A percentile compares a stretch with the other conserved stretches of the same genome.
Evolutionary conservation across 1,140 invertebrate species (phyloP).

Genomic region (Drosophila subobscura): DNA sequence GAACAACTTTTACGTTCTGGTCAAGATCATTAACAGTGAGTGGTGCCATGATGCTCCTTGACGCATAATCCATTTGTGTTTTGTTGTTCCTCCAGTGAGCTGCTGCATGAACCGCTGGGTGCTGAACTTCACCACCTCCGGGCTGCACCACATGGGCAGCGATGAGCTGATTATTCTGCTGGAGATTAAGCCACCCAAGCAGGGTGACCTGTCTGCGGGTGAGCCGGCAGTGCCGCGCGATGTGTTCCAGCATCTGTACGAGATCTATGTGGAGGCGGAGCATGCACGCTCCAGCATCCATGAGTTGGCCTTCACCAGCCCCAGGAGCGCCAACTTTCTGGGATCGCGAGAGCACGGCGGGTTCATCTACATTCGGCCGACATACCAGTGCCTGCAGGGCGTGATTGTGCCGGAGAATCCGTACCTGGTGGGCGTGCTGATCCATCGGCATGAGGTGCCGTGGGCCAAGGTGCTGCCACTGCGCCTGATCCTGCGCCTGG

Average conservation of each 20-base stretch:
- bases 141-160: constrained; percentile 92
- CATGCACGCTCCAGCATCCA: constrained; percentile 88
- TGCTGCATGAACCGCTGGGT: constrained; percentile 92
- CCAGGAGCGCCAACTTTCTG: constrained; percentile 87
- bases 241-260: constrained; percentile 90
- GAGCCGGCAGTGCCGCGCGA: constrained; percentile 90
- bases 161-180: constrained; percentile 93
- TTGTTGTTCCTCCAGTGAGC: constrained; percentile 86
- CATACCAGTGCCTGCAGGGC: constrained; percentile 93
- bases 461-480: constrained; percentile 92
- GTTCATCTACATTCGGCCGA: constrained; percentile 92
- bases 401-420: constrained; percentile 90
- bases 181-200: constrained; percentile 86
- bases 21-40: constrained; percentile 92
- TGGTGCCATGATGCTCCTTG: background rate
- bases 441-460: constrained; percentile 94
- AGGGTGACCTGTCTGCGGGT: constrained; percentile 1
- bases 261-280: constrained; percentile 90
- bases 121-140: constrained; percentile 92
- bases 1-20: constrained; percentile 90
- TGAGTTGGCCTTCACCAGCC: constrained; percentile 89
- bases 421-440: constrained; percentile 91
- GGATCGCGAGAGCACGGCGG: constrained; percentile 93
- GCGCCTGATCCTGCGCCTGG: constrained; percentile 88
- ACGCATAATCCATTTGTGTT: constrained; percentile 47